phyloP scores from a whole-genome alignment of 2,113 vertebrate genomes.

The Hippotragus niger region DNA sequence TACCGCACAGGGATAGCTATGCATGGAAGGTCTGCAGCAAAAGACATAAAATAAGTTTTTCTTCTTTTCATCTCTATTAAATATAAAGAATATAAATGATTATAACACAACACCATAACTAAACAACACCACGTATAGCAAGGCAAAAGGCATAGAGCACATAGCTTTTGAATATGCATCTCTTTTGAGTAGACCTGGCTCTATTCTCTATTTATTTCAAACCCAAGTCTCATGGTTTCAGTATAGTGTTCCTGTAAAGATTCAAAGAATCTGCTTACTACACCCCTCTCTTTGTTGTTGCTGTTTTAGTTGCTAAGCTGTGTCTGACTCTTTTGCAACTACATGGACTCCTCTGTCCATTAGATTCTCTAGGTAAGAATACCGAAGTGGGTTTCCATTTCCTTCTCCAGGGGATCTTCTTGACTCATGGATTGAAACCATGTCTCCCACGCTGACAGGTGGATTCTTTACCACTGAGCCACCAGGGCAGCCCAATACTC shows the following conservation, averaged over 20 bases:
- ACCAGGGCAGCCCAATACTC: neutral
- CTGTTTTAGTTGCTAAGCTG: neutral
- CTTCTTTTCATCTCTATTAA: neutral
- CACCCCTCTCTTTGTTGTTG: neutral
- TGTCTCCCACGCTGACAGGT: fast-evolving
- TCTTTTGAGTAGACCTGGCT: neutral
- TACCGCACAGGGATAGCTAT: neutral
- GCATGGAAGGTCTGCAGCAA: neutral
- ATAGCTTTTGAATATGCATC: neutral
- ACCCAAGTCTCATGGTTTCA: neutral
- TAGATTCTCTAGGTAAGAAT: neutral
- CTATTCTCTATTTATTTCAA: neutral
- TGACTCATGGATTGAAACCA: neutral
- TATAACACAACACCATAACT: neutral
- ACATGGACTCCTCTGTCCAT: neutral
- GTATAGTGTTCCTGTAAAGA: neutral
- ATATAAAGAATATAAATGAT: neutral
- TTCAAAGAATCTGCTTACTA: neutral
- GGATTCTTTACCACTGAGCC: neutral
- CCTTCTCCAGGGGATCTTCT: neutral
- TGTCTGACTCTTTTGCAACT: neutral
- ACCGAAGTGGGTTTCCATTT: neutral
- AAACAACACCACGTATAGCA: neutral
- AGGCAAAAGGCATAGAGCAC: neutral
- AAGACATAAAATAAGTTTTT: neutral